Evolutionary conservation across 2,113 vertebrate genomes (phyloP).

Genomic region (Engraulis encrasicolus): DNA sequence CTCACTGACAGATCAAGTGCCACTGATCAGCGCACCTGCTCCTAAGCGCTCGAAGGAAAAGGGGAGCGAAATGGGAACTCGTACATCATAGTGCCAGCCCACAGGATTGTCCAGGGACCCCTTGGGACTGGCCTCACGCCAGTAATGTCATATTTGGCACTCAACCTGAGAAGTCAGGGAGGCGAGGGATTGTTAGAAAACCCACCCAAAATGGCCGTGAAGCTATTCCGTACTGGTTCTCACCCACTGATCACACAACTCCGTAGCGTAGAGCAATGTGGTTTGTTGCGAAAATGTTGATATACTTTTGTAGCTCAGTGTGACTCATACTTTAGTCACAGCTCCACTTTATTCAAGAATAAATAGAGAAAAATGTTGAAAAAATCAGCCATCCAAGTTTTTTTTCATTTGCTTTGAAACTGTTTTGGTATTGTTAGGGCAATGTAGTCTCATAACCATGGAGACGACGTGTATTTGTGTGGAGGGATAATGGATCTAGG

Average conservation of each 20-base stretch:
- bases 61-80: conserved; percentile 66
- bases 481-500: neutral
- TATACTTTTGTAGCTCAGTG: neutral
- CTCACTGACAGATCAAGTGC: conserved; percentile 72
- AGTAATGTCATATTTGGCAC: conserved; percentile 54
- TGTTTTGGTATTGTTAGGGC: neutral
- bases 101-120: conserved; percentile 62
- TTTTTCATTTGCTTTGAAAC: neutral
- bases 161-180: conserved; percentile 33
- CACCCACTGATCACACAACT: neutral
- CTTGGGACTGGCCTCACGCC: conserved; percentile 53
- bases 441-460: neutral
- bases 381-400: neutral
- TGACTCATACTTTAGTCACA: neutral
- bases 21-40: conserved; percentile 72
- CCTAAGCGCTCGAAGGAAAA: conserved; percentile 60
- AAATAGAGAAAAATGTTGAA: neutral
- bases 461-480: neutral
- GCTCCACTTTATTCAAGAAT: neutral
- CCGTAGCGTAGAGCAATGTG: too few species aligned
- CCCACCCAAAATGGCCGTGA: neutral
- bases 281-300: neutral
- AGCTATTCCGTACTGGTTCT: neutral
- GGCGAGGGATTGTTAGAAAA: too few species aligned
- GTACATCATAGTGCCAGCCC: conserved; percentile 75